phyloP scores from a whole-genome alignment of 2,888 invertebrate species.

The Thelaira solivaga region DNA sequence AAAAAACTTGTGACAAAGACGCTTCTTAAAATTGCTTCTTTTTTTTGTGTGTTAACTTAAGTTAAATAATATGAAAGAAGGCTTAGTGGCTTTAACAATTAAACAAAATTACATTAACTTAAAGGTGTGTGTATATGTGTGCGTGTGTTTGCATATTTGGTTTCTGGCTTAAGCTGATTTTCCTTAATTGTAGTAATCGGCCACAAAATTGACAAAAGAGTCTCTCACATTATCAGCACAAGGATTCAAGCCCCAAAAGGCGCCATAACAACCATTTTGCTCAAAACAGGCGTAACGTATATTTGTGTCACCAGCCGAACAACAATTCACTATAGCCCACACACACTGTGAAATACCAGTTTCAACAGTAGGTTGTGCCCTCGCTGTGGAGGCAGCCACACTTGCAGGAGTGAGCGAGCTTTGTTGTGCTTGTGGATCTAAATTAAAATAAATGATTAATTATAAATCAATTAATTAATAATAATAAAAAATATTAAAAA shows the following conservation, averaged over 20 bases:
- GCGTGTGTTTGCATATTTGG: not conserved
- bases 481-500: not conserved
- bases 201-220: conserved; percentile 60
- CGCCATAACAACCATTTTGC: conserved; percentile 83
- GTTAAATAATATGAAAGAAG: not conserved
- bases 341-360: conserved; percentile 81
- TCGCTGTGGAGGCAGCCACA: conserved; percentile 24
- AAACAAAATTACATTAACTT: not conserved
- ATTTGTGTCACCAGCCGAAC: conserved; percentile 78
- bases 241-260: conserved; percentile 85
- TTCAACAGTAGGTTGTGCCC: conserved; percentile 69
- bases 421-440: conserved; percentile 26
- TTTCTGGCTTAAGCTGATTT: not conserved
- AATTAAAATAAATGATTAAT: not conserved
- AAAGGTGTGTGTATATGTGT: not conserved
- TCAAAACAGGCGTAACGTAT: conserved; percentile 83
- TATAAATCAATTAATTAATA: too few species aligned
- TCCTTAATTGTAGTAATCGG: conserved; percentile 52
- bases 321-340: conserved; percentile 87
- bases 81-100: not conserved
- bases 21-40: not conserved
- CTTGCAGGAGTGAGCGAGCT: conserved; percentile 18
- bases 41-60: not conserved
- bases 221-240: conserved; percentile 80
- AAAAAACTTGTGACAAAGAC: not conserved